These are phyloP conservation scores for Pangasianodon hypophthalmus DNA, from an alignment of 2,113 vertebrate species.

Conservation along the genomic window DNA sequence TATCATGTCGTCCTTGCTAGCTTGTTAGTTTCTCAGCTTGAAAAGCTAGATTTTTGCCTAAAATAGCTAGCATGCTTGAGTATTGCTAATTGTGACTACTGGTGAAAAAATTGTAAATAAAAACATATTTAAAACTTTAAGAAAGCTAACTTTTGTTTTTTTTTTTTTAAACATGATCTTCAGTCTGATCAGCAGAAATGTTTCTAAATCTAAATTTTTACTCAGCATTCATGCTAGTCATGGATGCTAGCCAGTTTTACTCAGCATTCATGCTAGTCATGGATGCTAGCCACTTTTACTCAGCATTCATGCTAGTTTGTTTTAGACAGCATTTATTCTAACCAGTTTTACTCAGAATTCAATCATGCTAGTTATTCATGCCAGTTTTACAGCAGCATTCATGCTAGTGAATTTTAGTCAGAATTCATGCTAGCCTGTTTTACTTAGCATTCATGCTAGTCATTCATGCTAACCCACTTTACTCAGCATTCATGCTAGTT, in stretches of 20 bases:
- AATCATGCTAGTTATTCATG: neutral
- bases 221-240: neutral
- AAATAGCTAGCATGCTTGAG: neutral
- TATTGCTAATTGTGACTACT: neutral
- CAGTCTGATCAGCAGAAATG: neutral
- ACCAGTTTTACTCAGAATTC: neutral
- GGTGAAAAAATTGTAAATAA: neutral
- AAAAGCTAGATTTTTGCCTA: neutral
- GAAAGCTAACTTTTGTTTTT: neutral
- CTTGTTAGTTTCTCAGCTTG: neutral
- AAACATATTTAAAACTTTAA: neutral
- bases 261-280: neutral
- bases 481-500: neutral
- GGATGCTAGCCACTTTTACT: neutral
- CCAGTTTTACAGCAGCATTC: neutral
- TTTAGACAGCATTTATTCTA: neutral
- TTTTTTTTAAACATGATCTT: neutral
- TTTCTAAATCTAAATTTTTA: neutral
- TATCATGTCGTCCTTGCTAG: neutral
- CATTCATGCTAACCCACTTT: neutral
- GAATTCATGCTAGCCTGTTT: neutral
- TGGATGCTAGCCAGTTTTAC: neutral
- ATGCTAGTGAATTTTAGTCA: neutral
- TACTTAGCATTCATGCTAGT: neutral
- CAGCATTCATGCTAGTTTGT: neutral